Evolutionary conservation across 2,888 invertebrate genomes (phyloP).

Genomic region (Calameuta pallipes): DNA sequence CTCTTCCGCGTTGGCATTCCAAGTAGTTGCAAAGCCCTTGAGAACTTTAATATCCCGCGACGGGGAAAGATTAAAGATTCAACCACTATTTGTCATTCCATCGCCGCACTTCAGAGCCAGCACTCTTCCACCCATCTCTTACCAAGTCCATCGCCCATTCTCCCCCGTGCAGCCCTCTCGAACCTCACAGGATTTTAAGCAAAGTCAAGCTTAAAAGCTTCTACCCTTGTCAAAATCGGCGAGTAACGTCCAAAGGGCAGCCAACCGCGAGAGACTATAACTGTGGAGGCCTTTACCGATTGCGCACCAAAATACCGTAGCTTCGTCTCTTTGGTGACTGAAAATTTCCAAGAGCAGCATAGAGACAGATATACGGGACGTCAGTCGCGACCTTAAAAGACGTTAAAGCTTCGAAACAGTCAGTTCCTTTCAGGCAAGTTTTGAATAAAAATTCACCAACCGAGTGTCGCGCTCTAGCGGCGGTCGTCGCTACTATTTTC

Average conservation of each 20-base stretch:
- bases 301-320: background rate
- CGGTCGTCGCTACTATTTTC: background rate
- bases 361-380: background rate
- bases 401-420: background rate
- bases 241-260: background rate
- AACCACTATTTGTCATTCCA: constrained; percentile 58
- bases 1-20: constrained; percentile 45
- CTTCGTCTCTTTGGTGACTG: background rate
- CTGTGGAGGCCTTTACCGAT: background rate
- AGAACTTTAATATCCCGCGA: constrained; percentile 57
- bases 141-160: constrained; percentile 7
- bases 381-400: background rate
- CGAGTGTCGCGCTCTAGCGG: constrained; percentile 6
- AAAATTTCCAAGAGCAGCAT: background rate
- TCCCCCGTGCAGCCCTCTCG: background rate
- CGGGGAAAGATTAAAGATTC: constrained; percentile 58
- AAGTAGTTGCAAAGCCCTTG: constrained; percentile 51
- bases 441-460: background rate
- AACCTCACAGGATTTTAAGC: background rate
- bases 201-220: constrained; percentile 3
- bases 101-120: constrained; percentile 36
- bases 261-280: background rate
- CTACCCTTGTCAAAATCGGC: background rate
- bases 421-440: background rate
- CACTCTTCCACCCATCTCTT: constrained; percentile 14